A percentile compares a stretch with the other conserved stretches of the same genome.
These are phyloP conservation scores for Saxidomus purpurata DNA, from an alignment of 1,140 invertebrate genomes.

Conservation along the genomic window DNA sequence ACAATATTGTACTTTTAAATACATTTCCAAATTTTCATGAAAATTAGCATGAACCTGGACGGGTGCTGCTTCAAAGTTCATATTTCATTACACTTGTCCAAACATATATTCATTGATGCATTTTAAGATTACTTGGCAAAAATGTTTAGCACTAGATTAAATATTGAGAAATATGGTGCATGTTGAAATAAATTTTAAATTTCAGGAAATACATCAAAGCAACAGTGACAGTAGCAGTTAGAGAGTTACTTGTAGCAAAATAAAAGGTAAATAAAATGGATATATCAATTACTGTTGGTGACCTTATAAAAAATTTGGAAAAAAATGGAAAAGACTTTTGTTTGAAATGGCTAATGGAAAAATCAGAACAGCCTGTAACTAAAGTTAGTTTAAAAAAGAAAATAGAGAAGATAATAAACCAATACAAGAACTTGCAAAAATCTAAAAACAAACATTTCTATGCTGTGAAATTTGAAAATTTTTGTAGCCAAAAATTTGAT, in stretches of 20 bases:
- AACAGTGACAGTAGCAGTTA: conserved; percentile 40
- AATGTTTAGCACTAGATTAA: conserved; percentile 22
- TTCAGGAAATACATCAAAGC: conserved; percentile 28
- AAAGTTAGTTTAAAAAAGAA: conserved; percentile 17
- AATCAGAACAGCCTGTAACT: neutral
- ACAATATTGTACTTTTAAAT: too few relatives aligned
- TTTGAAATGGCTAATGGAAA: conserved; percentile 15
- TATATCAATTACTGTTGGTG: conserved; percentile 40
- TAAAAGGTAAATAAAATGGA: conserved; percentile 28
- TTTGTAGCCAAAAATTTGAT: conserved; percentile 19
- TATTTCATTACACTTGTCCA: neutral
- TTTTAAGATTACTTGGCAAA: conserved; percentile 25
- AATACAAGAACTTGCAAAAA: conserved; percentile 32
- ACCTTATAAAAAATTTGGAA: conserved; percentile 8
- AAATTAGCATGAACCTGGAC: neutral
- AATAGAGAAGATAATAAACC: conserved; percentile 1
- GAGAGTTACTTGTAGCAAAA: conserved; percentile 18
- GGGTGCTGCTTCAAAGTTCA: neutral
- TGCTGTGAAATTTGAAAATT: conserved; percentile 9
- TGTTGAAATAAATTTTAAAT: conserved; percentile 35
- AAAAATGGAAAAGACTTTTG: conserved; percentile 13
- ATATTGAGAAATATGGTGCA: conserved; percentile 33
- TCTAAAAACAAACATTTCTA: neutral
- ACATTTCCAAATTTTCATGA: too few relatives aligned
- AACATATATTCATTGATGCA: neutral